Evolutionary conservation across 2,113 vertebrate species (phyloP), one percentile per base, ranked within the genome.

Genomic region (Phaethon lepturus): DNA sequence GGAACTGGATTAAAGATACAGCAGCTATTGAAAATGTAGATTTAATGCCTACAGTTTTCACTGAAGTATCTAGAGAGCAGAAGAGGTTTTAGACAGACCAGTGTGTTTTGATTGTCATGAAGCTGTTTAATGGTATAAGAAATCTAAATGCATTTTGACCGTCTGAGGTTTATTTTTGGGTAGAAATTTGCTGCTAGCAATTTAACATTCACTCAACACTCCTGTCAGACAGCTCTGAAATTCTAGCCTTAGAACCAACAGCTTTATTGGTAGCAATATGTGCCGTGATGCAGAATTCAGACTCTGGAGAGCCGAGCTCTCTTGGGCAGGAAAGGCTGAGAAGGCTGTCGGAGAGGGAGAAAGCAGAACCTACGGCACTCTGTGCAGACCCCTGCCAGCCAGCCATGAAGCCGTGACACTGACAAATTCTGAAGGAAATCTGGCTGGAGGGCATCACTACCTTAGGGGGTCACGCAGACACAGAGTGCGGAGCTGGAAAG

Each of bases 121-220:
- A 95, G 55, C 82, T 87, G 91, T 90, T 92, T 63, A 87, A 90
- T 75, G 95, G 60, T 45, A 75, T 77, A 67, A 84, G 64, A 88
- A 93, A 93, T 45, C 75, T 78, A 86, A 82, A 80, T 88, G 74
- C 81, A 66, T 87, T 95, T 81, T 87, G 74, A 94, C 84, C 88
- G 90, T 66, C 67, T 90, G 86, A 88, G 79, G 35, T 95, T 87
- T 86, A 66, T 24, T 45, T 86, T 33, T 26, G 91, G 56, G 49
- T 26, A 95, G 89, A 88, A 91, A 93, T 94, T 78, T 94, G 83
- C 96, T 90, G 80, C 81, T 90, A 75, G 91, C 90, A 92, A 81
- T 97, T 90, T 89, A 93, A 74, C 35, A 11, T 79, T 95, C 74
- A 15, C 90, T 91, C 94, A 95, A 85, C 53, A 11, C 59, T 88